Base-by-base conservation (phyloP, 2,888 invertebrate genomes). In the Volucella inanis region DNA sequence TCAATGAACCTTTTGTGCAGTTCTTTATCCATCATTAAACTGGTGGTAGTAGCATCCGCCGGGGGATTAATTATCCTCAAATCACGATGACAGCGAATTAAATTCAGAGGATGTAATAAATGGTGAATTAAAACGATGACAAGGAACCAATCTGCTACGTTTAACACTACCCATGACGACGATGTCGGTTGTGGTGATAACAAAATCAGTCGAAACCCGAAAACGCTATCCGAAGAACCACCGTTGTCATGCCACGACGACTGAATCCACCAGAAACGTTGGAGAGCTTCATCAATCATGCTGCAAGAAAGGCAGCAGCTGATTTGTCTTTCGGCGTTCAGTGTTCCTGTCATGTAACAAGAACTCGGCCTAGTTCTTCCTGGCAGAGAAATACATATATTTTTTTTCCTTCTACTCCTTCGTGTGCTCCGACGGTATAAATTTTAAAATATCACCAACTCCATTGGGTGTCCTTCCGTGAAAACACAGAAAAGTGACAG, bases 91-190 rank as follows among this genome's bases (percentile, higher is more conserved):
- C 85, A 85, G 81, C 76, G 49, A 79, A 72, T 71, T 78, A 71
- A 78, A 78, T 78, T 64, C 71, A 59, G 80, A 81, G 81, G 72
- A 81, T 76, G 76, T 85, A 77, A 85, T 72, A 85, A 85, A 85
- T 85, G 77, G 76, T 81, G 72, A 81, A 85, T 81, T 77, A 81
- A 84, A 81, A 81, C 85, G 81, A 81, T 85, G 85, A 85, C 85
- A 85, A 81, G 67, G 47, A 81, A 85, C 85, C 81, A 80, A 81
- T 85, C 81, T 85, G 85, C 47, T 71, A 72, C 81, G 85, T 80
- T 84, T 84, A 84, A 84, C 84, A 84, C 52, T 55, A 55, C 45
- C 72, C 45, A 50, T n/a, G 45, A 55, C 38, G 12, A 50, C 31
- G 31, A 6, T 31, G 45, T 12, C 67, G 47, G 49, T 14, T 31